Percentiles rank a stretch among this genome's conserved stretches.
Evolutionary conservation across 1,140 invertebrate species (phyloP).

Genomic region (Calephelis virginiensis): DNA sequence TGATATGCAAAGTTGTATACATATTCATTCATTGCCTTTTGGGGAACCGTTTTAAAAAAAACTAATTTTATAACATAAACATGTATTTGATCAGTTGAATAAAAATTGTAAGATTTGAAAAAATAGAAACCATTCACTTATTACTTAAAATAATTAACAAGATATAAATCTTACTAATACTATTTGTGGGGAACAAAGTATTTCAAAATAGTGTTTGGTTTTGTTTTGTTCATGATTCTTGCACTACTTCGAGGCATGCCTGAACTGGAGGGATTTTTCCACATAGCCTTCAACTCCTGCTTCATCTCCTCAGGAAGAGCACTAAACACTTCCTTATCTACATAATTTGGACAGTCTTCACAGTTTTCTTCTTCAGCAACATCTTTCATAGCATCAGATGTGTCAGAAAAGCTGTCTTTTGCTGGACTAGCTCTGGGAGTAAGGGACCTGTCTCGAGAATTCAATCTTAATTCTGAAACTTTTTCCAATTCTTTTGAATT

Average conservation of each 20-base stretch:
- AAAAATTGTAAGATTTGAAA: slow-evolving; percentile 78
- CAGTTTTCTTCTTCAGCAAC: slow-evolving; percentile 53
- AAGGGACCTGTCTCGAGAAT: slow-evolving; percentile 74
- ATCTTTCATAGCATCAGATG: slow-evolving; percentile 64
- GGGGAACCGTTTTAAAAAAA: slow-evolving; percentile 35
- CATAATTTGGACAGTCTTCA: slow-evolving; percentile 78
- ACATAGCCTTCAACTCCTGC: slow-evolving; percentile 81
- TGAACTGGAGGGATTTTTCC: slow-evolving; percentile 77
- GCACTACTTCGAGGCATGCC: slow-evolving; percentile 68
- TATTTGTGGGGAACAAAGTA: slow-evolving; percentile 83
- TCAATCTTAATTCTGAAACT: slow-evolving; percentile 69
- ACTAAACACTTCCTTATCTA: slow-evolving; percentile 81
- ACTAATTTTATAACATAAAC: slow-evolving; percentile 69
- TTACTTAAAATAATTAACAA: slow-evolving; percentile 76
- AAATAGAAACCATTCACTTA: slow-evolving; percentile 78
- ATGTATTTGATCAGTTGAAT: slow-evolving; percentile 77
- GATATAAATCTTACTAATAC: slow-evolving; percentile 71
- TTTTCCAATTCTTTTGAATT: slow-evolving; percentile 79
- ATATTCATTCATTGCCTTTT: slow-evolving; percentile 39
- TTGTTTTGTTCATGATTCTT: slow-evolving; percentile 67
- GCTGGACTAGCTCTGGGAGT: slow-evolving; percentile 68
- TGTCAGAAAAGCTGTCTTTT: slow-evolving; percentile 65
- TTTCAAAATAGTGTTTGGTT: slow-evolving; percentile 79
- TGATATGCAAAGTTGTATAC: slow-evolving; percentile 67
- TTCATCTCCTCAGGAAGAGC: slow-evolving; percentile 81